These are phyloP conservation scores for Achlya flavicornis DNA, from an alignment of 2,888 invertebrate genomes.

Conservation along the genomic window DNA sequence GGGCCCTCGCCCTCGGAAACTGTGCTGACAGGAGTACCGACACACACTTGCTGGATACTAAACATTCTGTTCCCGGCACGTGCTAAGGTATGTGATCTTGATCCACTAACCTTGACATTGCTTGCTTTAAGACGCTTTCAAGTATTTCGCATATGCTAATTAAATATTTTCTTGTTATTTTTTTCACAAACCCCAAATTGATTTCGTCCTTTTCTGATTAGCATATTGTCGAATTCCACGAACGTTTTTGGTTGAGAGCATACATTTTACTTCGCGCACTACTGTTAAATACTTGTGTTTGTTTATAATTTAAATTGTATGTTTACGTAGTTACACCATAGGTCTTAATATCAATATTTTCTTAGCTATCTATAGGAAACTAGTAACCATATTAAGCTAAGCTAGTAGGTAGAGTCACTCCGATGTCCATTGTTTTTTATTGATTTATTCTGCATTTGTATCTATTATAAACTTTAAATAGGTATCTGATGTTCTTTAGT, in stretches of 20 bases:
- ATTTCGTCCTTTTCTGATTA: constrained; percentile 30
- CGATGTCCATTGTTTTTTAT: not conserved
- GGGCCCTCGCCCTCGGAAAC: constrained; percentile 40
- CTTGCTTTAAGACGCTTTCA: constrained; percentile 20
- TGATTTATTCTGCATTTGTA: not conserved
- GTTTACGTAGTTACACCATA: not conserved
- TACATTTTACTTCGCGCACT: constrained; percentile 27
- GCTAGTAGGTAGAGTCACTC: not conserved
- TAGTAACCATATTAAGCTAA: not conserved
- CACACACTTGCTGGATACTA: constrained; percentile 47
- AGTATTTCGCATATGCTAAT: constrained; percentile 21
- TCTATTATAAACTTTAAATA: not conserved
- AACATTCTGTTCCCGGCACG: constrained; percentile 53
- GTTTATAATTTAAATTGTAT: constrained; percentile 22
- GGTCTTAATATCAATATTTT: not conserved
- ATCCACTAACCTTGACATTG: constrained; percentile 55
- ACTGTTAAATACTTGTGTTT: constrained; percentile 29
- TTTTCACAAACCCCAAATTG: constrained; percentile 16
- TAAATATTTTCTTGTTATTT: constrained; percentile 17
- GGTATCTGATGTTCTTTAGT: not conserved
- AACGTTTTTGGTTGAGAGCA: constrained; percentile 13
- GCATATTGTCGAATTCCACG: constrained; percentile 25
- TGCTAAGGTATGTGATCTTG: constrained; percentile 67
- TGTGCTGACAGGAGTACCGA: constrained; percentile 37
- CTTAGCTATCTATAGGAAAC: not conserved